Evolutionary conservation across 2,797 vertebrate genomes (phyloP).

Genomic region (Emys orbicularis): DNA sequence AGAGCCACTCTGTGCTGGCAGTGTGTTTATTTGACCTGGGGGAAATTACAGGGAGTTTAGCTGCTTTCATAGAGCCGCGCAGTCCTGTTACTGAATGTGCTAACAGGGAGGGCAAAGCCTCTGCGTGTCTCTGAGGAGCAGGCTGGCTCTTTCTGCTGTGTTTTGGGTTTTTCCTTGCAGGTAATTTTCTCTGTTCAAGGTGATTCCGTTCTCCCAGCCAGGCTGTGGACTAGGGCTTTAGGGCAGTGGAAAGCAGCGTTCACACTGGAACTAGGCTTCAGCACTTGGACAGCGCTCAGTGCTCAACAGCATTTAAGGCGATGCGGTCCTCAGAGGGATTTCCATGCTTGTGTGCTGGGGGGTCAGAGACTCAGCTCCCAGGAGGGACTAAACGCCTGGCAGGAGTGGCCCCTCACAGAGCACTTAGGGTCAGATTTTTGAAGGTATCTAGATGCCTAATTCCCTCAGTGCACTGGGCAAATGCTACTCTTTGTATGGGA

Average conservation of each 20-base stretch:
- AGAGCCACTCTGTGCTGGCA: background rate
- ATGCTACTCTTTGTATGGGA: background rate
- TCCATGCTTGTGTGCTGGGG: slow-evolving; percentile 16
- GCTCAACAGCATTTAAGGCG: background rate
- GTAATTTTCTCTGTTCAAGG: slow-evolving; percentile 30
- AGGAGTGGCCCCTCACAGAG: background rate
- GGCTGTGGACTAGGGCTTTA: background rate
- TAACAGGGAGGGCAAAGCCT: background rate
- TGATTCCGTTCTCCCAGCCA: background rate
- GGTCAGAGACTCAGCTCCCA: background rate
- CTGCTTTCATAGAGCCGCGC: background rate
- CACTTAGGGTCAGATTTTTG: background rate
- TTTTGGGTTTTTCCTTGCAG: slow-evolving; percentile 35
- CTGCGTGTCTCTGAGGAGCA: slow-evolving; percentile 27
- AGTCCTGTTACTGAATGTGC: slow-evolving; percentile 29
- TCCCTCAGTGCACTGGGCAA: background rate
- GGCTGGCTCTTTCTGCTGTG: slow-evolving; percentile 12
- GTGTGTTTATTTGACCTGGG: background rate
- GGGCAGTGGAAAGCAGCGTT: background rate
- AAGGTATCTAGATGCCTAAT: background rate
- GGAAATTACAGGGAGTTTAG: slow-evolving; percentile 14
- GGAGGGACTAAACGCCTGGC: background rate
- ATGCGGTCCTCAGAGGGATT: background rate
- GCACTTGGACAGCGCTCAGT: background rate
- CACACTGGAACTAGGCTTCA: background rate